A percentile compares a stretch with the other conserved stretches of the same genome.
Conservation (phyloP, 2,888 invertebrate genomes). For the Drosophila merina region DNA sequence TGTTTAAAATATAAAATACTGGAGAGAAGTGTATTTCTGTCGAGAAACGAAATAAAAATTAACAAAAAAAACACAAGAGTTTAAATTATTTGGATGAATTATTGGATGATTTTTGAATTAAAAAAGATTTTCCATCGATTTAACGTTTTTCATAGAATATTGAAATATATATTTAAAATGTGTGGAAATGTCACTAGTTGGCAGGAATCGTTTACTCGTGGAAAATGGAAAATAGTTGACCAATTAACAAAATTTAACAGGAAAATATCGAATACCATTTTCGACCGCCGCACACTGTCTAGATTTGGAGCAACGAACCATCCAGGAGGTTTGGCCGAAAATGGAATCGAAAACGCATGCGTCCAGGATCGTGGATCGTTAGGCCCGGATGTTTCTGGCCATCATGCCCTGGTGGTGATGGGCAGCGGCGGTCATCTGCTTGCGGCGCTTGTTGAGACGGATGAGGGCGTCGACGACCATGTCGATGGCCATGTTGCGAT, state of each 20-base stretch:
- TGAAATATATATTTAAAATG: not conserved
- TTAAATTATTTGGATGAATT: not conserved
- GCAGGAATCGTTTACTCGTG: conserved; percentile 1
- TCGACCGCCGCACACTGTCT: not conserved
- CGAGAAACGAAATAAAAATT: conserved; percentile 74
- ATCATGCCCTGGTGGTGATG: not conserved
- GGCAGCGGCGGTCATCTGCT: not conserved
- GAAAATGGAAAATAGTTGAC: not conserved
- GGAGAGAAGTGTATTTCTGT: conserved; percentile 64
- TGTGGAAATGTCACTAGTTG: not conserved
- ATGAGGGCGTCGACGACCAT: conserved; percentile 45
- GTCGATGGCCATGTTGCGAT: conserved; percentile 29
- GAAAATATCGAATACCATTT: not conserved
- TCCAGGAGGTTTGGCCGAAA: not conserved
- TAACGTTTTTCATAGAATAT: not conserved
- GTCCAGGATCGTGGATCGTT: not conserved
- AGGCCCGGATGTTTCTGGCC: not conserved
- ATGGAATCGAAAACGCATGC: not conserved
- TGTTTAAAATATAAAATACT: conserved; percentile 64
- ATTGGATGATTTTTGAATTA: no score
- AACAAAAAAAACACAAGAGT: conserved; percentile 28
- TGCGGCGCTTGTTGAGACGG: conserved; percentile 12
- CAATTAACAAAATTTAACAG: not conserved
- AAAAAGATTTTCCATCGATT: no score
- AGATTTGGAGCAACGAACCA: not conserved